phyloP scores from a whole-genome alignment of 2,888 invertebrate genomes.

The Watsonalla binaria region DNA sequence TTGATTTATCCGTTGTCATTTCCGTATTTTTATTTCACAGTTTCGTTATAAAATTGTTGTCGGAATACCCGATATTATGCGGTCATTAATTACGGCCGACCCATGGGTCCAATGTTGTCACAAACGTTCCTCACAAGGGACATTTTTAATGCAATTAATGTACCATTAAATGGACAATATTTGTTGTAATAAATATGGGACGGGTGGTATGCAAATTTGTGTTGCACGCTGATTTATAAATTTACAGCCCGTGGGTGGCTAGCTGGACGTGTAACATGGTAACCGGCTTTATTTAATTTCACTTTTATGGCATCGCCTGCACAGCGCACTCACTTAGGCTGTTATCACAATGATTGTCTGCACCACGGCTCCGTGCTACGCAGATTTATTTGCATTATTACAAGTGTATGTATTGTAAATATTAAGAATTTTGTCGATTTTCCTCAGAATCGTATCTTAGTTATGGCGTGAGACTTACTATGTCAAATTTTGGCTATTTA shows the following conservation, averaged over 20 bases:
- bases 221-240: conserved; percentile 20
- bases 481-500: too few species aligned
- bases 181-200: conserved; percentile 50
- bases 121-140: conserved; percentile 5
- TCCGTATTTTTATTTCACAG: not conserved
- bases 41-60: not conserved
- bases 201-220: conserved; percentile 24
- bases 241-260: conserved; percentile 7
- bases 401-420: too few species aligned
- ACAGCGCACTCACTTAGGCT: too few species aligned
- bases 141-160: conserved; percentile 37
- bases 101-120: conserved; percentile 6
- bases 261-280: not conserved
- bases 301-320: too few species aligned
- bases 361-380: too few species aligned
- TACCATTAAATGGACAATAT: conserved; percentile 43
- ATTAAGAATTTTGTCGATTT: too few species aligned
- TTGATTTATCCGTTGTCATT: not conserved
- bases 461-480: too few species aligned
- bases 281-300: not conserved
- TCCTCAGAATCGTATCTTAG: too few species aligned
- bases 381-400: too few species aligned
- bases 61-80: not conserved
- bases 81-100: not conserved
- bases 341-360: too few species aligned